Conservation (phyloP, 2,113 vertebrate species). For the Sceloporus undulatus region DNA sequence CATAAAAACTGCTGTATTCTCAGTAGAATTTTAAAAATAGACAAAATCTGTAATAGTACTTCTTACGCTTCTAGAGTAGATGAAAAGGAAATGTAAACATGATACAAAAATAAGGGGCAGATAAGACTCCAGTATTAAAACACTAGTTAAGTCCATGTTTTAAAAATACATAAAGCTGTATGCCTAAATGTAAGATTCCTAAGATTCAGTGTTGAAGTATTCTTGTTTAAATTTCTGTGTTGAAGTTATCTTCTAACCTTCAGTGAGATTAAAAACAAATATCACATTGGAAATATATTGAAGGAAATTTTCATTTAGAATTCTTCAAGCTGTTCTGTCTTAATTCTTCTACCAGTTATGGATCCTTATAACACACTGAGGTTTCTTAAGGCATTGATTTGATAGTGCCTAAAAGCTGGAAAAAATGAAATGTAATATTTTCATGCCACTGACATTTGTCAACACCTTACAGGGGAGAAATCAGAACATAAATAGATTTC, state of each 20-base stretch:
- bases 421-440: background rate
- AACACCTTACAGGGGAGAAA: background rate
- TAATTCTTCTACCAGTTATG: background rate
- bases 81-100: background rate
- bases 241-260: background rate
- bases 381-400: background rate
- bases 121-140: background rate
- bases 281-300: background rate
- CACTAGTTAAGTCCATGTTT: background rate
- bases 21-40: background rate
- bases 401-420: background rate
- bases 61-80: background rate
- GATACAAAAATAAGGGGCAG: accelerated
- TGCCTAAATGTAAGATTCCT: too few relatives aligned
- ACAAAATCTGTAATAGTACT: background rate
- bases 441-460: background rate
- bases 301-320: background rate
- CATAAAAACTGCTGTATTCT: background rate
- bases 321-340: background rate
- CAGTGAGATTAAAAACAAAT: background rate
- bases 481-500: background rate
- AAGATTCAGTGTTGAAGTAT: too few relatives aligned
- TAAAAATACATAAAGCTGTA: background rate
- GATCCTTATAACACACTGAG: background rate
- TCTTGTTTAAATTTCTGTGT: background rate